phyloP scores from a whole-genome alignment of 2,797 vertebrate species.

The Hyperoplus immaculatus region DNA sequence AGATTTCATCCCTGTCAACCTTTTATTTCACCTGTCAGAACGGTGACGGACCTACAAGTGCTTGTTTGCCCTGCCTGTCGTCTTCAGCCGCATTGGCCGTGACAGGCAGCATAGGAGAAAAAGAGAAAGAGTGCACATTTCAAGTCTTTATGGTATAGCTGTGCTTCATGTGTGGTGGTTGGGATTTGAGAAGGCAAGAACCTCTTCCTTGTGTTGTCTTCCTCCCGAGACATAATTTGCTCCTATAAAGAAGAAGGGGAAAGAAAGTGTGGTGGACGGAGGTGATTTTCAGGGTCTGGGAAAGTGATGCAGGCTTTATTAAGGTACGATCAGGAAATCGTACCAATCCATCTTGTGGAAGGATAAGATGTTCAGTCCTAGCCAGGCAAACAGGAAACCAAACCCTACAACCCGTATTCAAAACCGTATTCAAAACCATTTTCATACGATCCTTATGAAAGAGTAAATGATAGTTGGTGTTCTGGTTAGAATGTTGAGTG shows the following conservation, averaged over 20 bases:
- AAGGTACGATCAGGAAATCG: conserved; percentile 32
- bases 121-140: conserved; percentile 73
- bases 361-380: conserved; percentile 27
- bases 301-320: neutral
- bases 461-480: conserved; percentile 35
- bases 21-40: conserved; percentile 91
- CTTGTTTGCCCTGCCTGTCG: conserved; percentile 91
- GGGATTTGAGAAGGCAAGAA: conserved; percentile 48
- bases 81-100: conserved; percentile 86
- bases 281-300: conserved; percentile 19
- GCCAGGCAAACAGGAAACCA: conserved; percentile 1
- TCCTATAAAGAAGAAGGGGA: conserved; percentile 60
- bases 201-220: conserved; percentile 43
- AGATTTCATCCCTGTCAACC: conserved; percentile 90
- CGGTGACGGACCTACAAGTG: conserved; percentile 90
- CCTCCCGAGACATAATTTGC: conserved; percentile 81
- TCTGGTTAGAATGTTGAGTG: conserved; percentile 32
- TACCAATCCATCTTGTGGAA: conserved; percentile 25
- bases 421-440: conserved; percentile 15
- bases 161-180: conserved; percentile 48
- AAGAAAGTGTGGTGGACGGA: conserved; percentile 35
- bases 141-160: conserved; percentile 48
- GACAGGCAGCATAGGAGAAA: conserved; percentile 85
- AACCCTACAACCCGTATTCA: conserved; percentile 11
- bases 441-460: conserved; percentile 18